Evolutionary conservation across 2,888 invertebrate genomes (phyloP), one percentile per base, ranked within the genome.

Genomic region (Metacarcinus magister): DNA sequence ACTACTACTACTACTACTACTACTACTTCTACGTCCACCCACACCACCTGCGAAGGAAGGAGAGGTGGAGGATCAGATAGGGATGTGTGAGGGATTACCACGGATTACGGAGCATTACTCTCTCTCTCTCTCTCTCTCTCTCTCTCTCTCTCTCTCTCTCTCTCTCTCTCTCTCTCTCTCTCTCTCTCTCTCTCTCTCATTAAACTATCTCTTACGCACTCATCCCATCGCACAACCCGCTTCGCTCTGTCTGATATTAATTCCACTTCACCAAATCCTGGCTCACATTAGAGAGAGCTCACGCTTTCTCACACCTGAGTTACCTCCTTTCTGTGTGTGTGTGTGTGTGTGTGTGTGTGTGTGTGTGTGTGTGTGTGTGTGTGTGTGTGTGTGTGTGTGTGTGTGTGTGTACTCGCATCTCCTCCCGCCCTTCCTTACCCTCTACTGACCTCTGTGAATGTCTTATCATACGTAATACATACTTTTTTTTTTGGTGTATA

Each of bases 101-200:
- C 67, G 67, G 67, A 67, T 67, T 67, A 67, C n/a, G 16, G 67
- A n/a, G 67, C 23, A 67, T 67, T 67, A 67, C 67, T 67, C 19
- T 67, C 67, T 67, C 67, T 67, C 67, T 67, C 67, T 67, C 67
- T 67, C 67, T 67, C 67, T 67, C 67, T 60, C 60, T 60, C 60
- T 60, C 60, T 60, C 60, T 60, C 60, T 60, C 60, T 60, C 60
- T 60, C 60, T 60, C 60, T 60, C 60, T 60, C 60, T 60, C 60
- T 67, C 67, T 67, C 67, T n/a, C 67, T 67, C 67, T 67, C 67
- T 67, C 67, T 67, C 67, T 67, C 67, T 67, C 67, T 67, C 67
- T 67, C 67, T 67, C 67, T 67, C 67, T 67, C 67, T 67, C 67
- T 67, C 67, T 67, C 67, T 67, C 67, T 67, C 54, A 54, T 54